phyloP scores from a whole-genome alignment of 2,888 invertebrate species.

The Lycocerus yunnanus region DNA sequence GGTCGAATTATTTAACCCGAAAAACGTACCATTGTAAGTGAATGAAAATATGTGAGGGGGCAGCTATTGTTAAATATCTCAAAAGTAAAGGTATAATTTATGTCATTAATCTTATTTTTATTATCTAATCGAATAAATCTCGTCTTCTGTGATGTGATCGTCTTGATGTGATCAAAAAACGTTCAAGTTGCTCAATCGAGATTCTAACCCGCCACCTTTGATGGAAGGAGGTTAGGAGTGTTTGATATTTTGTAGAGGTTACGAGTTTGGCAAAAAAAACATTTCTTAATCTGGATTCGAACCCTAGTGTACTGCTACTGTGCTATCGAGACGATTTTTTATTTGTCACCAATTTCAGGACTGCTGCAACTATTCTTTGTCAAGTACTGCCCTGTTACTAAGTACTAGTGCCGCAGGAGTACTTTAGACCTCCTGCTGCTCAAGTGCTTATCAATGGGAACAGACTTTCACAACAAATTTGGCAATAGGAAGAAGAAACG shows the following conservation, averaged over 20 bases:
- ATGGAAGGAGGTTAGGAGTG: too few species aligned
- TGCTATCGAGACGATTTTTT: too few species aligned
- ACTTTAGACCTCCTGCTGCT: constrained; percentile 82
- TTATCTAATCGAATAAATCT: background rate
- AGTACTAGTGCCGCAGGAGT: constrained; percentile 94
- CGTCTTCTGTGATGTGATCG: too few species aligned
- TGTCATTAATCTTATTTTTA: background rate
- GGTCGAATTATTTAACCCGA: constrained; percentile 51
- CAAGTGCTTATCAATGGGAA: constrained; percentile 85
- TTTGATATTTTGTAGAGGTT: too few species aligned
- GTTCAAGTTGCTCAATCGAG: too few species aligned
- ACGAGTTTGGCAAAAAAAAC: too few species aligned
- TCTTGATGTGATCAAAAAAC: too few species aligned
- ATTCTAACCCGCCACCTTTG: too few species aligned
- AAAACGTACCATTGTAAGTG: constrained; percentile 36
- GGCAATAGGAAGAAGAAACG: background rate
- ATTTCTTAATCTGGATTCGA: too few species aligned
- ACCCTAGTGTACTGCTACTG: too few species aligned
- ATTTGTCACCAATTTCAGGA: too few species aligned
- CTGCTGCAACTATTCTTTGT: too few species aligned
- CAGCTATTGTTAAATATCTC: constrained; percentile 26
- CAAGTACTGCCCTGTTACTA: constrained; percentile 76
- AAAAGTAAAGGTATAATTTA: constrained; percentile 27
- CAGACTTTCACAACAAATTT: constrained; percentile 34
- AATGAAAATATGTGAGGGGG: constrained; percentile 39